Conservation (phyloP, 2,113 vertebrate species). For the Ictalurus punctatus region DNA sequence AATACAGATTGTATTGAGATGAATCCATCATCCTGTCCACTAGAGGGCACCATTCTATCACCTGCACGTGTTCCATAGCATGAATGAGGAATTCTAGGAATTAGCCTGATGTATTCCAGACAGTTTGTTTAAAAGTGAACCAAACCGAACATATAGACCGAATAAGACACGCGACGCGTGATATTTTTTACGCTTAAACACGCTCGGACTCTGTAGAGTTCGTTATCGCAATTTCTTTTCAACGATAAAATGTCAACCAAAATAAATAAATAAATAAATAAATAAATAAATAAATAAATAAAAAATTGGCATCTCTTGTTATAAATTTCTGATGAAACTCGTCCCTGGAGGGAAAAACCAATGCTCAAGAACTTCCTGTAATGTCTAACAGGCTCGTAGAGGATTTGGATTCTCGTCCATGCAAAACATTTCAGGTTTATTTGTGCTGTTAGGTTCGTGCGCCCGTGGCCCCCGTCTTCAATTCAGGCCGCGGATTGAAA, state of each 20-base stretch:
- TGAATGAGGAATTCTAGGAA: neutral
- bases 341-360: neutral
- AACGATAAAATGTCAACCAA: neutral
- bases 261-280: too few relatives aligned
- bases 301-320: too few relatives aligned
- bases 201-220: neutral
- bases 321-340: neutral
- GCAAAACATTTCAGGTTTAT: neutral
- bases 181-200: neutral
- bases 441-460: neutral
- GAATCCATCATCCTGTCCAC: slow-evolving; percentile 14
- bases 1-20: neutral
- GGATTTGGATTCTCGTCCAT: neutral
- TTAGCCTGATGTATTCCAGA: neutral
- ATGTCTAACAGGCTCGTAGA: neutral
- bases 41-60: slow-evolving; percentile 37
- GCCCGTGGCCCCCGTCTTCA: neutral
- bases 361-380: neutral
- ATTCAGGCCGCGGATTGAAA: neutral
- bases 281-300: too few relatives aligned
- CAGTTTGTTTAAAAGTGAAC: neutral
- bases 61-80: neutral
- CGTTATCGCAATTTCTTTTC: neutral
- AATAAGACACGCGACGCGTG: neutral
- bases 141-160: neutral